A percentile compares a stretch with the other conserved stretches of the same genome.
These are phyloP conservation scores for Dipodomys ordii DNA, from an alignment of 2,113 vertebrate genomes.

Conservation along the genomic window DNA sequence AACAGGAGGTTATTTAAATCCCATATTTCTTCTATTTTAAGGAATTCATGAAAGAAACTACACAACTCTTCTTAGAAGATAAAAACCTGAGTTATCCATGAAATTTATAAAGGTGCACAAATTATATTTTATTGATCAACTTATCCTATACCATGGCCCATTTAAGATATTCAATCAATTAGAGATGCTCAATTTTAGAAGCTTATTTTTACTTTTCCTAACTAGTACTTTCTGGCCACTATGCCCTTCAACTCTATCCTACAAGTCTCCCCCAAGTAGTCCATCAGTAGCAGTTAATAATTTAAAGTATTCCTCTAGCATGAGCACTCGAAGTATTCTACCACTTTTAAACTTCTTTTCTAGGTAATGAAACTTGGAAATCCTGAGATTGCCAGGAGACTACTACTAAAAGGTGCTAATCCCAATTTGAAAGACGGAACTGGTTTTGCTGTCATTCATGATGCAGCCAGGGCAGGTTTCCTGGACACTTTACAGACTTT, in stretches of 20 bases:
- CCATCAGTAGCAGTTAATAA: conserved; percentile 50
- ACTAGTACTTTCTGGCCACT: conserved; percentile 28
- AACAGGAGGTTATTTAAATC: conserved; percentile 52
- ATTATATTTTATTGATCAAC: conserved; percentile 62
- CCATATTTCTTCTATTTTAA: conserved; percentile 54
- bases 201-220: conserved; percentile 21
- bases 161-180: conserved; percentile 59
- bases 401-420: conserved; percentile 90
- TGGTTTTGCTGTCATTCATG: conserved; percentile 92
- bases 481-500: conserved; percentile 92
- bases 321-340: conserved; percentile 61
- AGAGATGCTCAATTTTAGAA: conserved; percentile 52
- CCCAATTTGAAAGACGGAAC: conserved; percentile 91
- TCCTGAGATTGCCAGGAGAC: conserved; percentile 86
- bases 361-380: conserved; percentile 94
- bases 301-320: conserved; percentile 47
- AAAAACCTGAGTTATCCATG: conserved; percentile 33
- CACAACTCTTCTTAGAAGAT: conserved; percentile 36
- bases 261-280: conserved; percentile 1
- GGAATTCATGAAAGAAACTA: conserved; percentile 60
- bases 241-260: background rate
- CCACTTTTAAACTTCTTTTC: conserved; percentile 45
- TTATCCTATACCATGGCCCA: background rate
- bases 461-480: conserved; percentile 94
- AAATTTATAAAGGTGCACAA: conserved; percentile 27